Conservation (phyloP, 2,797 vertebrate species). For the Malacoctenus gilli region DNA sequence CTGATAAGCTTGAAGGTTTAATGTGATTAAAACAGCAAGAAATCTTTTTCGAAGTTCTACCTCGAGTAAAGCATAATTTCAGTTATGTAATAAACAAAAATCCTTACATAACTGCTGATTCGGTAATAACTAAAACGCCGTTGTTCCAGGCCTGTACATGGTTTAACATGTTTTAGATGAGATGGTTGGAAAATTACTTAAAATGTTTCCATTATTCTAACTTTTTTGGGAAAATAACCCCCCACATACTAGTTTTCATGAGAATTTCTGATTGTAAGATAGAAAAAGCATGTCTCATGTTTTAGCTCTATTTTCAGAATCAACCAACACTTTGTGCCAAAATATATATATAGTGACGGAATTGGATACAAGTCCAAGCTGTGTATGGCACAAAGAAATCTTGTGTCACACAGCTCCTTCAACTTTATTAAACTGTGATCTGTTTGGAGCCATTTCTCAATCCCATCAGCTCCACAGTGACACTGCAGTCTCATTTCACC, state of each 20-base stretch:
- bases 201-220: too few relatives aligned
- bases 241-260: too few relatives aligned
- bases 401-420: background rate
- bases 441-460: slow-evolving; percentile 8
- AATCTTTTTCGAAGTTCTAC: background rate
- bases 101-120: too few relatives aligned
- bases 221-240: too few relatives aligned
- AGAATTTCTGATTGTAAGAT: too few relatives aligned
- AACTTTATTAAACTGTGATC: background rate
- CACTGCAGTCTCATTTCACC: slow-evolving; percentile 35
- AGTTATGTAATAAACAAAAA: background rate
- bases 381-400: background rate
- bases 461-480: slow-evolving; percentile 13
- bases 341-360: too few relatives aligned
- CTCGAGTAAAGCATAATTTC: background rate
- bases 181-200: too few relatives aligned
- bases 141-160: too few relatives aligned
- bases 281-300: too few relatives aligned
- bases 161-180: too few relatives aligned
- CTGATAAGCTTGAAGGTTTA: background rate
- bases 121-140: background rate
- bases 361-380: background rate
- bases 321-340: too few relatives aligned
- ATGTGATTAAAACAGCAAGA: background rate
- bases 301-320: too few relatives aligned